Percentiles rank a stretch among this genome's conserved stretches.
These are phyloP conservation scores for Dinoponera quadriceps DNA, from an alignment of 1,140 invertebrate species.

Conservation along the genomic window DNA sequence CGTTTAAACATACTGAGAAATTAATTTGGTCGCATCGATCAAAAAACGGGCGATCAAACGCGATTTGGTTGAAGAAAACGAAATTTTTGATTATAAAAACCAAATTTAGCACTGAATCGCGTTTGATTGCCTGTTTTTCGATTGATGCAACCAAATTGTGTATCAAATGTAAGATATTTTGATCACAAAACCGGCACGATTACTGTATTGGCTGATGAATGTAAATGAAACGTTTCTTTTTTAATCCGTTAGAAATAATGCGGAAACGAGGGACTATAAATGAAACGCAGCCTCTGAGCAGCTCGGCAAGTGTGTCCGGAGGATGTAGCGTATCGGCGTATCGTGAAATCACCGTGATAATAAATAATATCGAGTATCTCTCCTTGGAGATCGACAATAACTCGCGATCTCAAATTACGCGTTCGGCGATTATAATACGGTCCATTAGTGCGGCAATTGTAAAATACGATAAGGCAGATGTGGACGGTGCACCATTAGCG, in stretches of 20 bases:
- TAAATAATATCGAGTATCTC: conserved; percentile 34
- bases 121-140: too few species aligned
- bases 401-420: conserved; percentile 51
- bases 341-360: conserved; percentile 39
- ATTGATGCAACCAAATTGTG: too few species aligned
- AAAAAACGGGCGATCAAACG: too few species aligned
- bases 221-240: not conserved
- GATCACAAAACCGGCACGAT: not conserved
- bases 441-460: conserved; percentile 46
- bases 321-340: not conserved
- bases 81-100: too few species aligned
- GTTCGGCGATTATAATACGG: conserved; percentile 51
- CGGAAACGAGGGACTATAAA: not conserved
- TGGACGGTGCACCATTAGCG: conserved; percentile 37
- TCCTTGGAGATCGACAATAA: conserved; percentile 30
- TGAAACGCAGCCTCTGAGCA: not conserved
- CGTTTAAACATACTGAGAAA: too few species aligned
- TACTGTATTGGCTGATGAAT: not conserved
- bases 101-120: too few species aligned
- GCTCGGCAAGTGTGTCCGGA: not conserved
- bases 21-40: too few species aligned
- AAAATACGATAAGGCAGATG: conserved; percentile 53
- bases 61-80: too few species aligned
- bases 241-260: not conserved
- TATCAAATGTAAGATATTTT: too few species aligned